These are phyloP conservation scores for Blennius ocellaris DNA, from an alignment of 2,113 vertebrate species.

Conservation along the genomic window DNA sequence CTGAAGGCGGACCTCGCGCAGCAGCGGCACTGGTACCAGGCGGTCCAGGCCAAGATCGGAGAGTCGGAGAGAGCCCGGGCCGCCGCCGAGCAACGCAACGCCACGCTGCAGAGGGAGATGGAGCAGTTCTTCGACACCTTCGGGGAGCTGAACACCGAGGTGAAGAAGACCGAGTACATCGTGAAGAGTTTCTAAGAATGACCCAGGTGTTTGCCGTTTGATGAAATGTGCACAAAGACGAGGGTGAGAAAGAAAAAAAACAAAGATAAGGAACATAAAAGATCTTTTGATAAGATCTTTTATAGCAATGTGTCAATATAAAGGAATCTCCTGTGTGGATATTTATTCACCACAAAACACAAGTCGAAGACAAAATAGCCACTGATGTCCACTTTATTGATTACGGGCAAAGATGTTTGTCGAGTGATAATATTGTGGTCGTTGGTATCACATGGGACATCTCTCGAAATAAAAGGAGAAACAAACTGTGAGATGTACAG, in stretches of 20 bases:
- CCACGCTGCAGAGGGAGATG: slow-evolving; percentile 84
- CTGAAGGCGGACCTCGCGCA: slow-evolving; percentile 79
- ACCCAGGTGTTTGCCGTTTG: not conserved
- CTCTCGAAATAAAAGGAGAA: slow-evolving; percentile 51
- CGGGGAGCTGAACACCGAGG: slow-evolving; percentile 82
- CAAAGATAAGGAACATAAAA: slow-evolving; percentile 13
- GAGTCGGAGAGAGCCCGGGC: slow-evolving; percentile 80
- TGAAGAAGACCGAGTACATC: slow-evolving; percentile 77
- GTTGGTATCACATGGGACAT: slow-evolving; percentile 54
- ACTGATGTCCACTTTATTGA: slow-evolving; percentile 75
- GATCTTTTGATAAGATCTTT: slow-evolving; percentile 16
- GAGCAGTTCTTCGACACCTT: slow-evolving; percentile 88
- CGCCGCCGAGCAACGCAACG: slow-evolving; percentile 81
- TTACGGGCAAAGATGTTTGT: slow-evolving; percentile 63
- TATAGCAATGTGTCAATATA: not conserved
- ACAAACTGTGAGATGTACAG: slow-evolving; percentile 45
- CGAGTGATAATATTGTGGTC: slow-evolving; percentile 44
- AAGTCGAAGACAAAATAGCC: slow-evolving; percentile 38
- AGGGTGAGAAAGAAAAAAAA: not conserved
- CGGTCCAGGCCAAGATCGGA: slow-evolving; percentile 77
- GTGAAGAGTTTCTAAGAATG: slow-evolving; percentile 70
- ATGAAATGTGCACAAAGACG: slow-evolving; percentile 1
- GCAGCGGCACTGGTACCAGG: slow-evolving; percentile 79
- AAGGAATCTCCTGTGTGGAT: not conserved
- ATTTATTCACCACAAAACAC: slow-evolving; percentile 13